These are phyloP conservation scores for Microtus montanus DNA, from an alignment of 2,113 vertebrate species.

Conservation along the genomic window DNA sequence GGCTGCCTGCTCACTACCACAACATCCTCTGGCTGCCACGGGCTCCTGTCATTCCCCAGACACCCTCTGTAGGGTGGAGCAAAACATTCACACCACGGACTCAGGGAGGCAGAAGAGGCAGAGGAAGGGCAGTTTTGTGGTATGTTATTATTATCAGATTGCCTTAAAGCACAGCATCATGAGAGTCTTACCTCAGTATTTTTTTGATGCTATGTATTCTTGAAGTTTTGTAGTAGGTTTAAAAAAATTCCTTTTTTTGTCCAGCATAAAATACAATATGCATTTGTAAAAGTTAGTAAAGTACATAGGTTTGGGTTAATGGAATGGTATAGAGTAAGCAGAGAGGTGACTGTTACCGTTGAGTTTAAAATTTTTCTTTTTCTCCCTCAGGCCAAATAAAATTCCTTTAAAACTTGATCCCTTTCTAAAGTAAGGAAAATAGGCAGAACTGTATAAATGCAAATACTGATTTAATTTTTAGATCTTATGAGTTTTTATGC, in stretches of 20 bases:
- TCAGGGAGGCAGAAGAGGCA: not conserved
- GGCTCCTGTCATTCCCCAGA: not conserved
- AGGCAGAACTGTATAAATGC: slow-evolving; percentile 34
- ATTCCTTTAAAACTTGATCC: not conserved
- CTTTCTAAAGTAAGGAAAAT: slow-evolving; percentile 56
- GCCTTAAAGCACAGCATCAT: slow-evolving; percentile 1
- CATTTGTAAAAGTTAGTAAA: slow-evolving; percentile 53
- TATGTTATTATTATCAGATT: slow-evolving; percentile 24
- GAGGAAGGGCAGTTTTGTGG: not conserved
- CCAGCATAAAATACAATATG: slow-evolving; percentile 27
- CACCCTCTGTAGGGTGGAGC: not conserved
- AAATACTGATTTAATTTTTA: slow-evolving; percentile 48
- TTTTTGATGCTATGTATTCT: not conserved
- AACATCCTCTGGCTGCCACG: not conserved
- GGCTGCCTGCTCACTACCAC: not conserved
- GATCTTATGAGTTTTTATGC: slow-evolving; percentile 28
- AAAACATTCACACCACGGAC: not conserved
- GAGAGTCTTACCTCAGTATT: not conserved
- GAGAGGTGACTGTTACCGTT: not conserved
- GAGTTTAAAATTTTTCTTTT: slow-evolving; percentile 11
- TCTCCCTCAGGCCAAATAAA: not conserved
- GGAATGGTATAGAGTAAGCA: slow-evolving; percentile 39
- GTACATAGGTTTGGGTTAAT: slow-evolving; percentile 18
- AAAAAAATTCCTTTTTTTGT: slow-evolving; percentile 2
- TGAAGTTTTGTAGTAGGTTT: not conserved